phyloP scores from a whole-genome alignment of 2,888 invertebrate genomes.

The Troides helena region DNA sequence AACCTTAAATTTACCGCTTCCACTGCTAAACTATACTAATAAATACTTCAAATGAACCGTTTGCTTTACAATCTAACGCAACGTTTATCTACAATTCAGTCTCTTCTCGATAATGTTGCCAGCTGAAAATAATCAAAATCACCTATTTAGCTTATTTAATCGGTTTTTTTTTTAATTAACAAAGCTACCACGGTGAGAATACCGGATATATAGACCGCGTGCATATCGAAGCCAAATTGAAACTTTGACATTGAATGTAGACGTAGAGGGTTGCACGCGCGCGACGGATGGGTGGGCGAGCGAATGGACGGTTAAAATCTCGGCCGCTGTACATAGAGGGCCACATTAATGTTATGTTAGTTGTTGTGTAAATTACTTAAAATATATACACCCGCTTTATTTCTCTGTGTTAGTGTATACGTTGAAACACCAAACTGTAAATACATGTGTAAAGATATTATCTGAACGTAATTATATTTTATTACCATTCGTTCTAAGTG shows the following conservation, averaged over 20 bases:
- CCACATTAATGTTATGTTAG: conserved; percentile 56
- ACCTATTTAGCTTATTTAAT: conserved; percentile 50
- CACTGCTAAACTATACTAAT: no score
- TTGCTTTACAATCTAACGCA: no score
- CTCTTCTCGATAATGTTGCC: conserved; percentile 35
- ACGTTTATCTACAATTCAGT: no score
- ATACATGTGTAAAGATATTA: conserved; percentile 78
- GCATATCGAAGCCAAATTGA: conserved; percentile 76
- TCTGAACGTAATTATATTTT: conserved; percentile 74
- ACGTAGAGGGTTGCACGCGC: conserved; percentile 30
- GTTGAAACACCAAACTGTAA: conserved; percentile 79
- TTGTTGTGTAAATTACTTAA: conserved; percentile 70
- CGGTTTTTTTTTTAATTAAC: conserved; percentile 40
- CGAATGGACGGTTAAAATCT: conserved; percentile 42
- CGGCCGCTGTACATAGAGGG: conserved; percentile 61
- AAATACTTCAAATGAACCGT: no score
- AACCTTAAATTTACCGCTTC: no score
- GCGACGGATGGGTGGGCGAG: conserved; percentile 36
- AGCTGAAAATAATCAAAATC: conserved; percentile 41
- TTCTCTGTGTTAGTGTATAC: conserved; percentile 72
- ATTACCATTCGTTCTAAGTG: conserved; percentile 78
- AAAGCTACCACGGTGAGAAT: conserved; percentile 13
- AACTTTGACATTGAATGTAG: conserved; percentile 51
- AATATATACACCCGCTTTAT: conserved; percentile 58
- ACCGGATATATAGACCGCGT: conserved; percentile 51